Evolutionary conservation across 2,888 invertebrate genomes (phyloP).

Genomic region (Patella depressa): DNA sequence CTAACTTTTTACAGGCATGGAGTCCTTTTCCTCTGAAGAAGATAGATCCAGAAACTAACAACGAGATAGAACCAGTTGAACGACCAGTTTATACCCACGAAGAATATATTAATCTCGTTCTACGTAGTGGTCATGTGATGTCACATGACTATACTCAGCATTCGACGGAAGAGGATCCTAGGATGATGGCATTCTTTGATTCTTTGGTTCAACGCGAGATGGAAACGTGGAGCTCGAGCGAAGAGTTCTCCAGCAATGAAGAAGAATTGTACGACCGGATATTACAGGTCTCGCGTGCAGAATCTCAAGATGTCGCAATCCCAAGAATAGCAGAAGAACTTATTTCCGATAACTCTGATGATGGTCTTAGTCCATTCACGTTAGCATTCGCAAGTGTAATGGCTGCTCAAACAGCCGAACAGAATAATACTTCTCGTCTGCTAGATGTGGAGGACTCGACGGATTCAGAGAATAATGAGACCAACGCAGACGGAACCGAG

Average conservation of each 20-base stretch:
- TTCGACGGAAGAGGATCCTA: constrained; percentile 89
- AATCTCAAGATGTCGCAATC: background rate
- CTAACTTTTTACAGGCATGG: constrained; percentile 78
- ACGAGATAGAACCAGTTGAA: constrained; percentile 36
- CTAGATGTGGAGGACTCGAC: constrained; percentile 30
- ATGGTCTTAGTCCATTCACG: constrained; percentile 52
- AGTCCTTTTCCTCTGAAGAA: constrained; percentile 79
- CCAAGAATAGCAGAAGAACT: constrained; percentile 15
- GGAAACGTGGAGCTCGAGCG: constrained; percentile 75
- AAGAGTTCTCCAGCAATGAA: constrained; percentile 54
- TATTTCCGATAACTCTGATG: constrained; percentile 28
- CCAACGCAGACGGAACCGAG: constrained; percentile 16
- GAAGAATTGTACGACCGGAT: constrained; percentile 55
- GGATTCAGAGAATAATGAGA: constrained; percentile 9
- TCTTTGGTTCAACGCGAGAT: constrained; percentile 91
- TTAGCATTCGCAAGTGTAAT: constrained; percentile 59
- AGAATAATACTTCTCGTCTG: constrained; percentile 37
- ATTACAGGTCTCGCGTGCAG: constrained; percentile 40
- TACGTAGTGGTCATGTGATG: constrained; percentile 81
- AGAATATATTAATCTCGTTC: constrained; percentile 86
- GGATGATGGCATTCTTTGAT: constrained; percentile 98
- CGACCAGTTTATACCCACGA: constrained; percentile 73
- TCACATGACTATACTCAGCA: constrained; percentile 90
- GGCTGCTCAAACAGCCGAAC: constrained; percentile 46
- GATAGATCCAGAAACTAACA: constrained; percentile 32